phyloP scores from a whole-genome alignment of 2,888 invertebrate species.

The Melikaiella ostensackeni region DNA sequence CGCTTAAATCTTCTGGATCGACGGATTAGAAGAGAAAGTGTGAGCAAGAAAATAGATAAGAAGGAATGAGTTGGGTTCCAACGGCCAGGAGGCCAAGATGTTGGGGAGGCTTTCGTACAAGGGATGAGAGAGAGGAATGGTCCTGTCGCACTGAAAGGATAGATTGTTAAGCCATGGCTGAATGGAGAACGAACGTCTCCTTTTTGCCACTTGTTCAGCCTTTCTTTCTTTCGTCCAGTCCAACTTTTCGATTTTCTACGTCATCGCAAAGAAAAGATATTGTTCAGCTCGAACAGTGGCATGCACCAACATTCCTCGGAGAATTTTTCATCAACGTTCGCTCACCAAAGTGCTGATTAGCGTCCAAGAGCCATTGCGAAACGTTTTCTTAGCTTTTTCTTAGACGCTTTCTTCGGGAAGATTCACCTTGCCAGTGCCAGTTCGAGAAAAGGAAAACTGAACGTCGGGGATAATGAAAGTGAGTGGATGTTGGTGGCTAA shows the following conservation, averaged over 20 bases:
- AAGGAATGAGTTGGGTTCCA: conserved; percentile 43
- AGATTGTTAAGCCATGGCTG: conserved; percentile 70
- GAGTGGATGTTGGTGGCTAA: background rate
- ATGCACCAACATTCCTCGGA: conserved; percentile 48
- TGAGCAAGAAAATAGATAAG: conserved; percentile 50
- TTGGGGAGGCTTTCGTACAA: conserved; percentile 8
- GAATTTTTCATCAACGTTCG: conserved; percentile 67
- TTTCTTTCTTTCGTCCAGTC: conserved; percentile 63
- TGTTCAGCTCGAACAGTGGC: conserved; percentile 57
- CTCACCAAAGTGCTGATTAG: conserved; percentile 70
- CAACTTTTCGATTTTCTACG: conserved; percentile 68
- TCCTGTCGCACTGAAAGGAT: conserved; percentile 67
- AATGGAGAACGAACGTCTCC: conserved; percentile 65
- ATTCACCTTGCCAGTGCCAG: conserved; percentile 22
- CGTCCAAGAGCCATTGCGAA: conserved; percentile 43
- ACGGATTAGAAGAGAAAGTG: conserved; percentile 44
- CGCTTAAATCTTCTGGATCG: conserved; percentile 58
- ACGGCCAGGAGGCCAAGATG: conserved; percentile 5
- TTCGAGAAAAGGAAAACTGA: conserved; percentile 15
- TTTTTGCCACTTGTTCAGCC: conserved; percentile 64
- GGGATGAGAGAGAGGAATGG: conserved; percentile 42
- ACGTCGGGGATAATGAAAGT: conserved; percentile 7
- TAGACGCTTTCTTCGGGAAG: conserved; percentile 27
- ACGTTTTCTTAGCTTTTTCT: conserved; percentile 20
- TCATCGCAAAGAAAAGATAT: conserved; percentile 71